A percentile compares a stretch with the other conserved stretches of the same genome.
Evolutionary conservation across 2,888 invertebrate genomes (phyloP).

Genomic region (Latrodectus hesperus): DNA sequence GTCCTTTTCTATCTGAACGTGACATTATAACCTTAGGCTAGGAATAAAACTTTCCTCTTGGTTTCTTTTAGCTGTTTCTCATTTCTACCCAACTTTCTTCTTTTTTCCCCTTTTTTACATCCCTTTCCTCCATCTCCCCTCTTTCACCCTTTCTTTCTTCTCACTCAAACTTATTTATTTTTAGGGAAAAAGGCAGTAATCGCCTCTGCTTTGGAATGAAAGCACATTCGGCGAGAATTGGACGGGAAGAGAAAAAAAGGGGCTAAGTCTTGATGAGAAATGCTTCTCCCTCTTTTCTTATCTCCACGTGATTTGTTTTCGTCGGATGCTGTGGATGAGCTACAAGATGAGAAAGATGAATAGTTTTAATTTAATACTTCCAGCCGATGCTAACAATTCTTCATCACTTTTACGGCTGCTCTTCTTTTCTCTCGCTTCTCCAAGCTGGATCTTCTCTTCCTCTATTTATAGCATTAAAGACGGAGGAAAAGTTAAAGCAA

Average conservation of each 20-base stretch:
- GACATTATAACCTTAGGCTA: conserved; percentile 44
- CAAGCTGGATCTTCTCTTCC: not conserved
- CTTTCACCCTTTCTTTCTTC: not conserved
- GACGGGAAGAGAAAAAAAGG: not conserved
- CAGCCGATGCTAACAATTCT: conserved; percentile 32
- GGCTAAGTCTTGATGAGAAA: not conserved
- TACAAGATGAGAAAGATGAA: conserved; percentile 55
- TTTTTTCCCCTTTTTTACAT: conserved; percentile 3
- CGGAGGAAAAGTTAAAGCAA: not conserved
- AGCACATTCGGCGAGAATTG: conserved; percentile 49
- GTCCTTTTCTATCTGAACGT: conserved; percentile 16
- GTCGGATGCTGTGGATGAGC: not conserved
- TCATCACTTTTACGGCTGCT: conserved; percentile 54
- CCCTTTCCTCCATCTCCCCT: not conserved
- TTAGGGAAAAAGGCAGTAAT: conserved; percentile 51
- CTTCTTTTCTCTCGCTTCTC: too few relatives aligned
- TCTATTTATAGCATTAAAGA: conserved; percentile 35
- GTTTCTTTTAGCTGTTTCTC: conserved; percentile 20
- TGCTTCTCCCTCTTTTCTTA: not conserved
- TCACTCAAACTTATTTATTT: conserved; percentile 52
- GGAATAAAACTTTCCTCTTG: conserved; percentile 42
- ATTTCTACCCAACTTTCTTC: conserved; percentile 4
- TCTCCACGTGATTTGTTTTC: not conserved
- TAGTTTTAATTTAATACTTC: conserved; percentile 39
- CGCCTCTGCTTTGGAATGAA: conserved; percentile 25